A percentile compares a stretch with the other conserved stretches of the same genome.
Evolutionary conservation across 1,140 invertebrate genomes (phyloP).

Genomic region (Radopholus similis): DNA sequence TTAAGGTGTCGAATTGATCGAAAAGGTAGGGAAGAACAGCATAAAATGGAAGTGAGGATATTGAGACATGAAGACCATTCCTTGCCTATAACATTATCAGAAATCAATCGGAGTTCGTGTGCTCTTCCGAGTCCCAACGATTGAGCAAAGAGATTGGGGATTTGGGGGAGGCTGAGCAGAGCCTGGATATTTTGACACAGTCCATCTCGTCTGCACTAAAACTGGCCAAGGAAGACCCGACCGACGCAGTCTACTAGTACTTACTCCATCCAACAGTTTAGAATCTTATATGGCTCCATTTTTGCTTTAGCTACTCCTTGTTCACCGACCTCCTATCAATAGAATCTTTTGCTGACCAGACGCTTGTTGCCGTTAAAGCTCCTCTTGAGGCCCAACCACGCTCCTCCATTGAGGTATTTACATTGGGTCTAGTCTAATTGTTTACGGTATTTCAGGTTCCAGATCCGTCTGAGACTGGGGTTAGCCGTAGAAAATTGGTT

Average conservation of each 20-base stretch:
- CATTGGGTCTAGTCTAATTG: background rate
- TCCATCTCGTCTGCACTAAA: slow-evolving; percentile 41
- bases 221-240: slow-evolving; percentile 49
- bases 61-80: background rate
- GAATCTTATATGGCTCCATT: background rate
- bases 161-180: slow-evolving; percentile 31
- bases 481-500: slow-evolving; percentile 1
- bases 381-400: slow-evolving; percentile 32
- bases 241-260: slow-evolving; percentile 50
- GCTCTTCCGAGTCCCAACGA: slow-evolving; percentile 29
- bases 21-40: slow-evolving; percentile 65
- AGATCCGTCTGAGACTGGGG: slow-evolving; percentile 26
- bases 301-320: slow-evolving; percentile 37
- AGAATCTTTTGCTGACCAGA: slow-evolving; percentile 40
- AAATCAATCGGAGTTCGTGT: slow-evolving; percentile 26
- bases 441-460: background rate
- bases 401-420: slow-evolving; percentile 28
- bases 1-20: slow-evolving; percentile 64
- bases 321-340: slow-evolving; percentile 46
- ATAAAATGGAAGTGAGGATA: slow-evolving; percentile 53
- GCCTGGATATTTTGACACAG: slow-evolving; percentile 36
- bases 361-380: slow-evolving; percentile 51
- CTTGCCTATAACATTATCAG: slow-evolving; percentile 29
- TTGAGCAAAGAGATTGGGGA: slow-evolving; percentile 38
- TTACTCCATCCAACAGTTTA: too few relatives aligned